phyloP scores from a whole-genome alignment of 2,113 vertebrate genomes.

The Coturnix japonica region DNA sequence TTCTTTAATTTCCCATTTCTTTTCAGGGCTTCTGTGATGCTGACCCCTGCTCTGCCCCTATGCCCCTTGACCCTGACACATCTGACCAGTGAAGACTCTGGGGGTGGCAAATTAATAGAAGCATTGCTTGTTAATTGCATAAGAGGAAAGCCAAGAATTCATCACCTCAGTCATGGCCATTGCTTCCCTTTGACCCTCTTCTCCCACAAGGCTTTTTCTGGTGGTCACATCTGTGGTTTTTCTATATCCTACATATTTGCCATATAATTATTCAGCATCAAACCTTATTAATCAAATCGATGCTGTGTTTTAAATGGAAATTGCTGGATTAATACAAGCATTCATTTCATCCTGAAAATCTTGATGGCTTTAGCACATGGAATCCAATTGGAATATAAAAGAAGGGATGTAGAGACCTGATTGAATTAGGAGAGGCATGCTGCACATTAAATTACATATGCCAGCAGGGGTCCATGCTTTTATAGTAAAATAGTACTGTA shows the following conservation, averaged over 20 bases:
- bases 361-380: slow-evolving; percentile 97
- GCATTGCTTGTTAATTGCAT: slow-evolving; percentile 97
- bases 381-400: slow-evolving; percentile 99
- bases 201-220: slow-evolving; percentile 94
- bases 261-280: slow-evolving; percentile 99
- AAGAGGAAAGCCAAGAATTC: slow-evolving; percentile 97
- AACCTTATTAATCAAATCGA: slow-evolving; percentile 99
- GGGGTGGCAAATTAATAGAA: slow-evolving; percentile 99
- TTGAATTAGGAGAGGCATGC: slow-evolving; percentile 93
- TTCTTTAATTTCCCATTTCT: slow-evolving; percentile 80
- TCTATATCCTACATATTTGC: slow-evolving; percentile 92
- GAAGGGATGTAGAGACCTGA: slow-evolving; percentile 91
- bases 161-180: slow-evolving; percentile 99
- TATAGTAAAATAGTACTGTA: slow-evolving; percentile 77
- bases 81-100: slow-evolving; percentile 98
- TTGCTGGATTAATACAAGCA: slow-evolving; percentile 99
- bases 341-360: slow-evolving; percentile 98
- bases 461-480: slow-evolving; percentile 86
- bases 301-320: slow-evolving; percentile 99
- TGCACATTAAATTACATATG: slow-evolving; percentile 89
- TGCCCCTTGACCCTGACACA: slow-evolving; percentile 96
- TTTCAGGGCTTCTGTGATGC: slow-evolving; percentile 83
- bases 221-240: slow-evolving; percentile 97
- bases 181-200: slow-evolving; percentile 97
- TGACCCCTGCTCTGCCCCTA: slow-evolving; percentile 93